A percentile compares a stretch with the other conserved stretches of the same genome.
These are phyloP conservation scores for Mimas tiliae DNA, from an alignment of 2,888 invertebrate genomes.

Conservation along the genomic window DNA sequence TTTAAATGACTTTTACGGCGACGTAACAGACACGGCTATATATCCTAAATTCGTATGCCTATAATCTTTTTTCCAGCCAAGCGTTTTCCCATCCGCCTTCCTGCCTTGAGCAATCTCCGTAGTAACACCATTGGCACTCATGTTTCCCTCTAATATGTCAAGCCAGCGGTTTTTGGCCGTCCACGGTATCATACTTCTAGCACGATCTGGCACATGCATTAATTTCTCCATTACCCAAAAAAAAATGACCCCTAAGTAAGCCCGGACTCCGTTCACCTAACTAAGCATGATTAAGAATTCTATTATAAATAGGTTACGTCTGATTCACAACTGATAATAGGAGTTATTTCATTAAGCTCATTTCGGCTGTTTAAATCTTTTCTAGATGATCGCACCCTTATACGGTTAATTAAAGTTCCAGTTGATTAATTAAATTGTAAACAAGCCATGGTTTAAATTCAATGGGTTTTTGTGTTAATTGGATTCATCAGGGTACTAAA, in stretches of 20 bases:
- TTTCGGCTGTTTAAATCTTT: conserved; percentile 45
- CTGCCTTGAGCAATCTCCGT: too few relatives aligned
- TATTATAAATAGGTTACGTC: conserved; percentile 18
- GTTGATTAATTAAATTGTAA: conserved; percentile 56
- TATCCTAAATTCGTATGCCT: too few relatives aligned
- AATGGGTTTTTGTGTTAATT: conserved; percentile 17
- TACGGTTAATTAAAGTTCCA: conserved; percentile 60
- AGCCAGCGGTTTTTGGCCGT: too few relatives aligned
- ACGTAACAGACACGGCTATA: too few relatives aligned
- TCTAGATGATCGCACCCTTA: conserved; percentile 54
- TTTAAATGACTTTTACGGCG: too few relatives aligned
- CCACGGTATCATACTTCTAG: too few relatives aligned
- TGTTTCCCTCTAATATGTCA: too few relatives aligned
- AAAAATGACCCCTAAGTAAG: neutral
- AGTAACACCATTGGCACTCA: too few relatives aligned
- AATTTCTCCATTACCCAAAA: too few relatives aligned
- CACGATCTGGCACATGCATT: too few relatives aligned
- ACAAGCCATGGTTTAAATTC: conserved; percentile 29
- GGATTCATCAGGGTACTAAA: neutral
- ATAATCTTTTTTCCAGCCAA: too few relatives aligned
- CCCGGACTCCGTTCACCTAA: neutral
- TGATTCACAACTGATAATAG: conserved; percentile 30
- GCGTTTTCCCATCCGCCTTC: too few relatives aligned
- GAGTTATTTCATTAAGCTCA: conserved; percentile 36
- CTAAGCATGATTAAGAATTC: conserved; percentile 6